Conservation (phyloP, 2,797 vertebrate genomes). For the Tenualosa thibaudeaui region DNA sequence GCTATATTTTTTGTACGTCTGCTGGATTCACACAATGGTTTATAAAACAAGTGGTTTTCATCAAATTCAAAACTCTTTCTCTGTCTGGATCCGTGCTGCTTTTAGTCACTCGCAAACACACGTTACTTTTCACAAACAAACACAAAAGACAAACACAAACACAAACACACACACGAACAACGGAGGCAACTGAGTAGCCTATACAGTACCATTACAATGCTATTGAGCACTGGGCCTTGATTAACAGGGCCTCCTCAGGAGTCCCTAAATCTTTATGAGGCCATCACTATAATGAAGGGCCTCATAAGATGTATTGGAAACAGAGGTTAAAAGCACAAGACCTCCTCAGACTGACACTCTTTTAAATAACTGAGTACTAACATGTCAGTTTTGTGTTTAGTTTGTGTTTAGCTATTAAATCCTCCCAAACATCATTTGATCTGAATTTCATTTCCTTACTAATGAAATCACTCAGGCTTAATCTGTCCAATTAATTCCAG, state of each 20-base stretch:
- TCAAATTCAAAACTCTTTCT: neutral
- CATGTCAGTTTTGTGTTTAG: neutral
- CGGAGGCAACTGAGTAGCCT: neutral
- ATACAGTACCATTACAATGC: neutral
- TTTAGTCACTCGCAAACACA: neutral
- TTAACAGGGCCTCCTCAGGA: neutral
- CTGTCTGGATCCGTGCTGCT: neutral
- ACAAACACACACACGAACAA: neutral
- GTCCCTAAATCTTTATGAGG: conserved; percentile 1
- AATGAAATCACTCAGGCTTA: neutral
- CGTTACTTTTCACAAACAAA: neutral
- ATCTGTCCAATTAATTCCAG: conserved; percentile 7
- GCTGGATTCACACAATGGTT: neutral
- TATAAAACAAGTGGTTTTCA: neutral
- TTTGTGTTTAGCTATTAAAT: neutral
- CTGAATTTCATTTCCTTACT: neutral
- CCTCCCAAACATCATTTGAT: neutral
- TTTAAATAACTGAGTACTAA: neutral
- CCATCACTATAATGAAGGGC: neutral
- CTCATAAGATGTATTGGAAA: neutral
- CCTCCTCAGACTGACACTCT: neutral
- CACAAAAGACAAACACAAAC: neutral
- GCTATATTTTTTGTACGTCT: neutral
- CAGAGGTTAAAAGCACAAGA: neutral
- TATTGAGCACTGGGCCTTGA: conserved; percentile 1